Base-by-base conservation (phyloP, 2,797 vertebrate species). In the Molothrus aeneus region DNA sequence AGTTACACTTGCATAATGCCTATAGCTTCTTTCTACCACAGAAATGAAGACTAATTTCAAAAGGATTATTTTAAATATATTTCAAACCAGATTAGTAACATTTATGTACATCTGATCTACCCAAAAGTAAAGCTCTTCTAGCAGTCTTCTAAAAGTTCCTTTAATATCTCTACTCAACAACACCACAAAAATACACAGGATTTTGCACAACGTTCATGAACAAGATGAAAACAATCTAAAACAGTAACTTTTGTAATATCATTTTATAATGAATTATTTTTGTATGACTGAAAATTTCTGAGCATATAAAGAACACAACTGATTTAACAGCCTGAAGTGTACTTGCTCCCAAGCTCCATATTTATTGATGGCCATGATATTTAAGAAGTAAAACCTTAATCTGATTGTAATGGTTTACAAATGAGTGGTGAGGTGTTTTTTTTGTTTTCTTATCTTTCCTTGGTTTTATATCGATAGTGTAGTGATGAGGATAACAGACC, bases 401-500 rank as follows among this genome's bases (percentile, higher is more conserved):
- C 18, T 64, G 34, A 61, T 13, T 69, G 12, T n/a, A 80, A n/a
- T 18, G 60, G 38, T 43, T n/a, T 51, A 64, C 11, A 82, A 60
- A 45, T 31, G 10, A 77, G 13, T 20, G 22, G 7, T 40, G n/a
- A 8, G 7, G 6, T 60, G 2, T 24, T 34, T 1, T 1, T 32
- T 32, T 0, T 9, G 6, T 26, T 43, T 59, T 38, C 17, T 29
- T 43, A 57, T 34, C 9, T 40, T 47, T 59, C 42, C 11, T 64
- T 61, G 17, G 3, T 82, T 85, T 65, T 43, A 38, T 25, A 47
- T 14, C 61, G 32, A 53, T 9, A 36, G 21, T 10, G 12, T 11
- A 38, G 28, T 1, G 1, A 8, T 60, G 53, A 51, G 28, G 32
- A n/a, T 38, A 68, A 60, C 0, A 0, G 18, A 28, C 22, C 36